Evolutionary conservation across 2,888 invertebrate genomes (phyloP), one percentile per base, ranked within the genome.

Genomic region (Atethmia centrago): DNA sequence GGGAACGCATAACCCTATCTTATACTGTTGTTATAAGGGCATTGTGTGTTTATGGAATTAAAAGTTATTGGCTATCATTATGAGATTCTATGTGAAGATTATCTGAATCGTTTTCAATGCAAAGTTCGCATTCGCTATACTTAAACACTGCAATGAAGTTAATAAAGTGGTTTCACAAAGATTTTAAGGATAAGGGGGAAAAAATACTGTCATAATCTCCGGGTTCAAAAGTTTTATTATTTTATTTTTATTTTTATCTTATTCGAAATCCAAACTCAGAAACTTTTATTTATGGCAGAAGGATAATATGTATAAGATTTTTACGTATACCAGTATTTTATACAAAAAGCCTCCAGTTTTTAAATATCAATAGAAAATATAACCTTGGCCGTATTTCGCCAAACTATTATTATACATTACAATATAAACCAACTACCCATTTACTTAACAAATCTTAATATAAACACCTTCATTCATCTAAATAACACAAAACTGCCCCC

Each of bases 1-100:
- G 87, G 85, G 63, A 83, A 77, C 74, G n/a, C 82, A 61, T 85
- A 91, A 90, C 91, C 90, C 90, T 85, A 87, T 86, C 88, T 80
- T 83, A 82, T 76, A 79, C 58, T 65, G 51, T 12, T 59, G 42
- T n/a, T 68, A 77, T 47, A 47, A 72, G 65, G 65, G 63, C 28
- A 61, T 79, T 25, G 59, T 47, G 58, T 71, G n/a, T n/a, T 49
- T n/a, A 16, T 53, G 0, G 56, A 75, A 69, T 80, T 66, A 53
- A 69, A 66, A 79, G 3, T 47, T 62, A 58, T 65, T 70, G 67
- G 19, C 10, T 14, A 40, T 56, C 2, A 51, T 62, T 66, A 25
- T 16, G 3, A 62, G 42, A n/a, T n/a, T n/a, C n/a, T n/a, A n/a
- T n/a, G n/a, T n/a, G n/a, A n/a, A n/a, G n/a, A n/a, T n/a, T n/a